Evolutionary conservation across 2,113 vertebrate genomes (phyloP), one percentile per base, ranked within the genome.

Genomic region (Vidua macroura): DNA sequence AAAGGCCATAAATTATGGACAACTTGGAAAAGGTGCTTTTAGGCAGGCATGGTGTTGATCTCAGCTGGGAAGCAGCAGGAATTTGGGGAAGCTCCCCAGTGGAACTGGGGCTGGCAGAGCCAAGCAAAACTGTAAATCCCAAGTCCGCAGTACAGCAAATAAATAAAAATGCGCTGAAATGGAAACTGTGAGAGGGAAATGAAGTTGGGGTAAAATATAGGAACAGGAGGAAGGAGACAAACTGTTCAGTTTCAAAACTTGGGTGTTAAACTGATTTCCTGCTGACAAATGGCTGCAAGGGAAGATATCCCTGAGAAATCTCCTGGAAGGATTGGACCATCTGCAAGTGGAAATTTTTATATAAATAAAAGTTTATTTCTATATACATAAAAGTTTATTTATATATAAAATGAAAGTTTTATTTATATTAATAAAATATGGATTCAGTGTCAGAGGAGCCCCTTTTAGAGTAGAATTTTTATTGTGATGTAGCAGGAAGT

Each of bases 111-210:
- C 33, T 93, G 75, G 41, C 24, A 5, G 68, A 69, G 64, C 92
- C 70, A 51, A 67, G 64, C 39, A 19, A 48, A 88, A 4, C 48
- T 73, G 11, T 66, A 24, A 83, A 78, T 81, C 66, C 55, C 44
- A 20, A 59, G 5, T 10, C 2, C 3, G 2, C 2, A 12, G 24
- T 3, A 6, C 0, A 35, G 52, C 5, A 15, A 72, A 49, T 53
- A 41, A 72, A 73, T 31, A 21, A 60, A 86, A 77, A 21, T 9
- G 14, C 0, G 4, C 28, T 27, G 28, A 52, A 86, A 22, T 11
- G 10, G 35, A 63, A 92, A 20, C 7, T 0, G 1, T 0, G 25
- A 44, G 9, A 27, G 5, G 10, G 52, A 62, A 70, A 55, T 27
- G n/a, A 48, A 27, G 30, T 6, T 76, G 25, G 35, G n/a, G 3